Evolutionary conservation across 2,888 invertebrate species (phyloP), one percentile per base, ranked within the genome.

Genomic region (Pristionchus fissidentatus): DNA sequence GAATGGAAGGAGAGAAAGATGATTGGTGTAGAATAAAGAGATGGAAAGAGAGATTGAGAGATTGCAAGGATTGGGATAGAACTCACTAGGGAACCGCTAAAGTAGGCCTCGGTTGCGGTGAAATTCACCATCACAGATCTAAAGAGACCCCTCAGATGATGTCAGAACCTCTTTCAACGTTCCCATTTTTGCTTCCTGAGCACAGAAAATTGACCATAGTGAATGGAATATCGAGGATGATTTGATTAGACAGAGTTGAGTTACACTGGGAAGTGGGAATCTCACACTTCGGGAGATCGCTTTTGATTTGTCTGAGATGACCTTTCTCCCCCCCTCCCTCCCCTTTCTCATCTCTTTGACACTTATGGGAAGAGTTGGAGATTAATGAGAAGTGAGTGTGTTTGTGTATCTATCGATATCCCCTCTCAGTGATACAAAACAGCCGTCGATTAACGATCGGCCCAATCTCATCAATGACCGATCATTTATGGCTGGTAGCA

Each of bases 371-470:
- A 60, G 29, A 60, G 60, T 32, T n/a, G n/a, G 26, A 60, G 66
- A 66, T 66, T 66, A 38, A 66, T 66, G 66, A 66, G 66, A 66
- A 66, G 15, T 35, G 66, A 10, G 66, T 38, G 19, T 66, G 66
- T 66, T 66, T 66, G 66, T 66, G 38, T 66, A 66, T 55, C 55
- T 55, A 55, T 55, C 55, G 8, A 4, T 15, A 22, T 22, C 4
- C 22, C 22, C 22, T 7, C 38, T 35, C 38, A 66, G 38, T 66
- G 66, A 66, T 66, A 66, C n/a, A 66, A 66, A 35, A 15, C 35
- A 38, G 38, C 35, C 38, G 66, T 3, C 35, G 66, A 66, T 66
- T 66, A 38, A 66, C 66, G 38, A 66, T 38, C 55, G 22, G 15
- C n/a, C 55, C 55, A n/a, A n/a, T n/a, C n/a, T n/a, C n/a, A 15